A percentile compares a stretch with the other conserved stretches of the same genome.
Evolutionary conservation across 2,113 vertebrate genomes (phyloP).

Genomic region (Mesocricetus auratus): DNA sequence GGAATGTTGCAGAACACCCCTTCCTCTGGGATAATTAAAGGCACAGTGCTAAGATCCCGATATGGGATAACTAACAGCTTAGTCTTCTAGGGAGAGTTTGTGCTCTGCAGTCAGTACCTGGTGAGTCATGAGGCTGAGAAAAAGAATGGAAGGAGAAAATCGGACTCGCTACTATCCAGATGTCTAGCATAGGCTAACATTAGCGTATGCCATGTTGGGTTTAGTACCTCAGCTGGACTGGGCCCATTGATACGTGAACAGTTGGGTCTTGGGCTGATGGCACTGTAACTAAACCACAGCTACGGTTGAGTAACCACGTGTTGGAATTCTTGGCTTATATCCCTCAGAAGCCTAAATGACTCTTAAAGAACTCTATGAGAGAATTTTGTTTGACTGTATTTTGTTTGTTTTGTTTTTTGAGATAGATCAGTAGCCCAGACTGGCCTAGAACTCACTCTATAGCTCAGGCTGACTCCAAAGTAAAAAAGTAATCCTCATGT

Average conservation of each 20-base stretch:
- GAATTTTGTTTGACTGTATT: background rate
- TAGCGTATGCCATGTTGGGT: background rate
- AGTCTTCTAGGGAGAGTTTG: slow-evolving; percentile 8
- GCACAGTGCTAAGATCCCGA: background rate
- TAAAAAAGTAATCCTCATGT: background rate
- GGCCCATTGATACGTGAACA: background rate
- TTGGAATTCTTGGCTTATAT: slow-evolving; percentile 11
- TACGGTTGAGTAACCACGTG: background rate
- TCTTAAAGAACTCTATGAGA: slow-evolving; percentile 5
- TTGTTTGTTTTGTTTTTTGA: background rate
- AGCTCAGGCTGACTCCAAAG: background rate
- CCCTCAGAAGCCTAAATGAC: background rate
- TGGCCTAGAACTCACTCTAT: background rate
- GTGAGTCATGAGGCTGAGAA: background rate
- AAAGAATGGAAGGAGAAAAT: background rate
- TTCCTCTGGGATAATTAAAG: background rate
- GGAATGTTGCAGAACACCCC: background rate
- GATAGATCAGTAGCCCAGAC: background rate
- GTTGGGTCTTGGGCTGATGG: background rate
- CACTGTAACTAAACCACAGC: background rate
- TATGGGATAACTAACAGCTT: background rate
- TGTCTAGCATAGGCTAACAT: background rate
- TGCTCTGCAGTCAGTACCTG: background rate
- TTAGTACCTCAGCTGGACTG: slow-evolving; percentile 25
- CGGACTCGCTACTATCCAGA: background rate